These are phyloP conservation scores for Penaeus indicus DNA, from an alignment of 1,140 invertebrate species.

Conservation along the genomic window DNA sequence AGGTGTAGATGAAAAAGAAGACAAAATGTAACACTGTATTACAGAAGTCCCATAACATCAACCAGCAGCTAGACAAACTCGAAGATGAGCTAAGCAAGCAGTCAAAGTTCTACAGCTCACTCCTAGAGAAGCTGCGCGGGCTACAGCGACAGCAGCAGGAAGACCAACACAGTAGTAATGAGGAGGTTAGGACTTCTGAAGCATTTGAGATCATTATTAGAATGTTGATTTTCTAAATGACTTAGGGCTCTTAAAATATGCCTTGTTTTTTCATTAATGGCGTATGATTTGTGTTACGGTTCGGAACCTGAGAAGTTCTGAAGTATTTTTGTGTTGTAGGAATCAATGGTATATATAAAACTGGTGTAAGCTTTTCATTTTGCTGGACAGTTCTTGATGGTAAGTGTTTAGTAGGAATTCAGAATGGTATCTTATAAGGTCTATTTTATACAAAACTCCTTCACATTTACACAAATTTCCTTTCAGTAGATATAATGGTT, in stretches of 20 bases:
- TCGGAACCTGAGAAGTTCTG: too few relatives aligned
- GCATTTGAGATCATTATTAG: not conserved
- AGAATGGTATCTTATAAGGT: too few relatives aligned
- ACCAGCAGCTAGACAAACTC: slow-evolving; percentile 48
- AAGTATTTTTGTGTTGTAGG: not conserved
- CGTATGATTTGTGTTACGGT: too few relatives aligned
- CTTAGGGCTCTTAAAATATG: not conserved
- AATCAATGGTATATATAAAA: too few relatives aligned
- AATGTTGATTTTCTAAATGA: not conserved
- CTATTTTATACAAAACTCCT: too few relatives aligned
- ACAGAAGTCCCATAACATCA: slow-evolving; percentile 48
- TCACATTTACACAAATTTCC: too few relatives aligned
- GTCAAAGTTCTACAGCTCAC: slow-evolving; percentile 49
- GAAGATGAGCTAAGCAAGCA: slow-evolving; percentile 54
- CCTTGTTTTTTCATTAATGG: too few relatives aligned
- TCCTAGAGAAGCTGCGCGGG: slow-evolving; percentile 41
- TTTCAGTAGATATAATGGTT: not conserved
- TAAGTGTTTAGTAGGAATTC: too few relatives aligned
- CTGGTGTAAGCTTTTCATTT: too few relatives aligned
- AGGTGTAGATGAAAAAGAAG: not conserved
- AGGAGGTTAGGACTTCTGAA: not conserved
- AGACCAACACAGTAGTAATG: not conserved
- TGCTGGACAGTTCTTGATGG: too few relatives aligned
- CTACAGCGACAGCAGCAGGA: slow-evolving; percentile 51
- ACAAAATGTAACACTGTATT: not conserved